Conservation (phyloP, 2,888 invertebrate species). For the Hypena proboscidalis region DNA sequence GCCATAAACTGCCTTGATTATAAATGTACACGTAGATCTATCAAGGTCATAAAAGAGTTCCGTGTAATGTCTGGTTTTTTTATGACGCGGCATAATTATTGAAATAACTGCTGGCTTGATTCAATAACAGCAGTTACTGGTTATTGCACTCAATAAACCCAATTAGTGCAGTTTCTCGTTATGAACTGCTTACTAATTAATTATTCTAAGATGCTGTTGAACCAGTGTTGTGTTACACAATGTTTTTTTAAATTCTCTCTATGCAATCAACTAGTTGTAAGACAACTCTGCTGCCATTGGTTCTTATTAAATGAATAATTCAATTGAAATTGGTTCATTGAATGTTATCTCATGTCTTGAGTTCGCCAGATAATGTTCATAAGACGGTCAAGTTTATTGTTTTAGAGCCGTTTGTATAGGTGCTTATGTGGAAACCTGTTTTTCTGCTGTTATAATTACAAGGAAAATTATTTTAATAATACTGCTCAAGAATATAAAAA, state of each 20-base stretch:
- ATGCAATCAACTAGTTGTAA: background rate
- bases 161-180: background rate
- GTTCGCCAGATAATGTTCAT: no score
- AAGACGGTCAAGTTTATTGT: no score
- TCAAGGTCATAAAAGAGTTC: slow-evolving; percentile 37
- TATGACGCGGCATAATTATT: slow-evolving; percentile 35
- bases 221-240: slow-evolving; percentile 1
- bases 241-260: background rate
- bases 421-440: no score
- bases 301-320: background rate
- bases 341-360: no score
- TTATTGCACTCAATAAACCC: slow-evolving; percentile 12
- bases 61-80: slow-evolving; percentile 17
- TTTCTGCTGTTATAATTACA: no score
- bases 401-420: no score
- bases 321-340: background rate
- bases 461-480: no score
- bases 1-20: no score
- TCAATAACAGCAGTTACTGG: slow-evolving; percentile 9
- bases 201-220: background rate
- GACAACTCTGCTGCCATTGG: background rate
- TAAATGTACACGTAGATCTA: slow-evolving; percentile 17
- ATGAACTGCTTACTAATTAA: background rate
- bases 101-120: slow-evolving; percentile 1
- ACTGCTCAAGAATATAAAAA: no score